Conservation (phyloP, 30 jellyfish, hydroid and myxozoan genomes). For the Turritopsis rubra region DNA sequence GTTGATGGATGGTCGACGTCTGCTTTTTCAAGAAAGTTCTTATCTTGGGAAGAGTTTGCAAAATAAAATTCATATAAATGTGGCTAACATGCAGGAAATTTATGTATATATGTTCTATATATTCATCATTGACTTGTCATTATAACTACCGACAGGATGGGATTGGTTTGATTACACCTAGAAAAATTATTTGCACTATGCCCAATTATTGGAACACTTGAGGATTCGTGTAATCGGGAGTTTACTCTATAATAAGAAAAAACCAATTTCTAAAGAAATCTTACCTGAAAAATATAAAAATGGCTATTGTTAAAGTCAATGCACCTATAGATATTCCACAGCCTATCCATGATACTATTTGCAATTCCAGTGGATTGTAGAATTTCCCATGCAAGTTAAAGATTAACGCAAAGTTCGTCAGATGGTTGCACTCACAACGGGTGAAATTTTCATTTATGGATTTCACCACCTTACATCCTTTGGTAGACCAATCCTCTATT, state of each 20-base stretch:
- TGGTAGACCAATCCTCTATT: not conserved
- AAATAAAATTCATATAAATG: too few species aligned
- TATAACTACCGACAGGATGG: too few species aligned
- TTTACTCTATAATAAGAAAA: not conserved
- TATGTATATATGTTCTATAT: too few species aligned
- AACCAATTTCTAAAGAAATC: not conserved
- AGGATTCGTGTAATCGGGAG: too few species aligned
- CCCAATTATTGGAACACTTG: too few species aligned
- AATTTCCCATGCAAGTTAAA: not conserved
- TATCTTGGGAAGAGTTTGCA: too few species aligned
- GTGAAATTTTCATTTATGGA: not conserved
- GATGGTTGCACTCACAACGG: conserved; percentile 5
- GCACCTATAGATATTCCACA: conserved; percentile 7
- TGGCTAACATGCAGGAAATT: too few species aligned
- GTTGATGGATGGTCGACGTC: too few species aligned
- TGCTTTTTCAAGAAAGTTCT: too few species aligned
- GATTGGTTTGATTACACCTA: too few species aligned
- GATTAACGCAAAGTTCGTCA: not conserved
- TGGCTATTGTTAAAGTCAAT: not conserved
- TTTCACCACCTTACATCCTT: not conserved
- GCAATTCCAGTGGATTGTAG: not conserved
- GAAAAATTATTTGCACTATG: too few species aligned
- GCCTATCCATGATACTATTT: conserved; percentile 9
- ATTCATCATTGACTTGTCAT: too few species aligned
- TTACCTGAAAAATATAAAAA: not conserved